Evolutionary conservation across 1,140 invertebrate genomes (phyloP).

Genomic region (Saccostrea glomerata): DNA sequence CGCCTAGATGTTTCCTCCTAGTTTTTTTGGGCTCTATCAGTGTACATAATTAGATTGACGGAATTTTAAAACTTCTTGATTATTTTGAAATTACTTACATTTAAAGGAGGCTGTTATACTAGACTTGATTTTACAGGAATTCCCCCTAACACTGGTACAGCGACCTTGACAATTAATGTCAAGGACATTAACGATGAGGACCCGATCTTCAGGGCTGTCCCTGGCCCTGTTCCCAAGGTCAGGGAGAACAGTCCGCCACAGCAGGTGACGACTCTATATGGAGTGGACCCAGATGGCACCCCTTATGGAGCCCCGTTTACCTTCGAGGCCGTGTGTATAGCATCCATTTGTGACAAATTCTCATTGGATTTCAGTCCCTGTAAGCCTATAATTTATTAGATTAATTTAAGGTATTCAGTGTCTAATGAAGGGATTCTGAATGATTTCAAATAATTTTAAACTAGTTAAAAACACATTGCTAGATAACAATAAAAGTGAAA

Average conservation of each 20-base stretch:
- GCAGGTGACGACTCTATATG: slow-evolving; percentile 91
- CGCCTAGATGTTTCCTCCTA: neutral
- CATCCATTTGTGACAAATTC: slow-evolving; percentile 59
- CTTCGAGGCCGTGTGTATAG: slow-evolving; percentile 49
- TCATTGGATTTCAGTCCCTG: neutral
- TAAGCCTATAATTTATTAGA: neutral
- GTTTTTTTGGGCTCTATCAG: no score
- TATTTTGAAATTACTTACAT: no score
- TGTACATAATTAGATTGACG: no score
- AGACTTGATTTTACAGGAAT: slow-evolving; percentile 66
- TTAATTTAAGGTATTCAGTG: no score
- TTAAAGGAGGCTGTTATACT: no score
- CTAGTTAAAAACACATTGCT: no score
- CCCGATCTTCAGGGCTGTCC: slow-evolving; percentile 93
- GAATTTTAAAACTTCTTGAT: no score
- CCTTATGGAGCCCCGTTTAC: slow-evolving; percentile 63
- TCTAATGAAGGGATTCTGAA: no score
- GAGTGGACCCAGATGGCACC: slow-evolving; percentile 85
- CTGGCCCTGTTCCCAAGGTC: slow-evolving; percentile 92
- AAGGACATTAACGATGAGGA: slow-evolving; percentile 96
- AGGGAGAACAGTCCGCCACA: slow-evolving; percentile 90
- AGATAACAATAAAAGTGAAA: no score
- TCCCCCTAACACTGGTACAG: slow-evolving; percentile 95
- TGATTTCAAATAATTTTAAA: no score
- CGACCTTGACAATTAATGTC: slow-evolving; percentile 95